A percentile compares a stretch with the other conserved stretches of the same genome.
Conservation (phyloP, 2,113 vertebrate genomes). For the Gallinago paraguaiae region DNA sequence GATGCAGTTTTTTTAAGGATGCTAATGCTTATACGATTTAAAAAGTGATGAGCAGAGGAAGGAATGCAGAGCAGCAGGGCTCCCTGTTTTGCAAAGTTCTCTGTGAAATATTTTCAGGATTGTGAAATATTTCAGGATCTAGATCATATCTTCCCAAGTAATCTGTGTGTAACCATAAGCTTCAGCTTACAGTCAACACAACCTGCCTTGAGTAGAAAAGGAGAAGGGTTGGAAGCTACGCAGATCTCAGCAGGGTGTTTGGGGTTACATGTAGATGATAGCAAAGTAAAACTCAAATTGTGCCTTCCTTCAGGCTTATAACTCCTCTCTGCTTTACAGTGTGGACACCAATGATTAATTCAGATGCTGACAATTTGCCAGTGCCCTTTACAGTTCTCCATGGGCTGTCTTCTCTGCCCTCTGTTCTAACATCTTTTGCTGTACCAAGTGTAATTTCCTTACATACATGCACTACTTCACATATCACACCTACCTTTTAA, state of each 20-base stretch:
- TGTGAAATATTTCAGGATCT: not conserved
- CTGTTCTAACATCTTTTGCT: not conserved
- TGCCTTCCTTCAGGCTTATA: not conserved
- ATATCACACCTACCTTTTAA: not conserved
- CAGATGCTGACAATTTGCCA: not conserved
- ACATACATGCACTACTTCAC: not conserved
- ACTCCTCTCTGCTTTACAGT: not conserved
- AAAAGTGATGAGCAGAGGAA: not conserved
- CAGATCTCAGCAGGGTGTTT: not conserved
- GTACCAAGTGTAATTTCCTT: not conserved
- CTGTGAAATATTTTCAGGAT: not conserved
- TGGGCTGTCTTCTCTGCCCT: not conserved
- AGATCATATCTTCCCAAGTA: not conserved
- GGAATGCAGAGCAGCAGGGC: not conserved
- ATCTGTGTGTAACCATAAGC: not conserved
- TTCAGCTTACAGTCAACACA: not conserved
- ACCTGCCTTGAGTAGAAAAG: not conserved
- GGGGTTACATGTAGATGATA: not conserved
- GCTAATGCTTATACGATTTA: not conserved
- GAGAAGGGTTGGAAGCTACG: not conserved
- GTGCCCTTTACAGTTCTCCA: not conserved
- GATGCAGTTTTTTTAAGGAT: not conserved
- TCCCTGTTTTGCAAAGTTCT: not conserved
- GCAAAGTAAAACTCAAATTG: not conserved
- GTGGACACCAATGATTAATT: not conserved